A percentile compares a stretch with the other conserved stretches of the same genome.
Evolutionary conservation across 2,797 vertebrate species (phyloP).

Genomic region (Oreonectes daqikongensis): DNA sequence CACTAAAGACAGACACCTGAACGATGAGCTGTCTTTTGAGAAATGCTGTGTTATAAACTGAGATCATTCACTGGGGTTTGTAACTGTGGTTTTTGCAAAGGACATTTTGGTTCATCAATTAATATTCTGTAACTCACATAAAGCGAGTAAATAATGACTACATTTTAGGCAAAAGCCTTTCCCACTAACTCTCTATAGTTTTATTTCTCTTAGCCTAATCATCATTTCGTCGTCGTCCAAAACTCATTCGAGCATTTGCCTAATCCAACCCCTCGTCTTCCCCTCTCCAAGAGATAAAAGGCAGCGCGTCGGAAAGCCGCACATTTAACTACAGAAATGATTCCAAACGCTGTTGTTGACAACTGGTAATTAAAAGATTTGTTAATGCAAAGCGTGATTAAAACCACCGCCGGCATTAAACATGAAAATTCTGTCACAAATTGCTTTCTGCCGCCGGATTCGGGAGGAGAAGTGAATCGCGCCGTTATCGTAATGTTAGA

Average conservation of each 20-base stretch:
- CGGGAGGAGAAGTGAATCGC: slow-evolving; percentile 61
- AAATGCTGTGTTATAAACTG: neutral
- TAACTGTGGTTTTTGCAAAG: too few relatives aligned
- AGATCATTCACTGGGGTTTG: neutral
- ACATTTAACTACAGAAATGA: neutral
- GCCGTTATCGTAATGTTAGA: slow-evolving; percentile 75
- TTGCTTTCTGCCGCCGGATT: slow-evolving; percentile 69
- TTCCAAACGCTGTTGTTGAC: slow-evolving; percentile 27
- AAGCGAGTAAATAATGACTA: too few relatives aligned
- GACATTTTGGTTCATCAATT: too few relatives aligned
- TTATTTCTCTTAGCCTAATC: neutral
- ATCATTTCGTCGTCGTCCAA: neutral
- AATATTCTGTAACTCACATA: too few relatives aligned
- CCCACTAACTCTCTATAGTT: neutral
- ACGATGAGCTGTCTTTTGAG: neutral
- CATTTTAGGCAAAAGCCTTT: too few relatives aligned
- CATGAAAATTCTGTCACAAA: slow-evolving; percentile 76
- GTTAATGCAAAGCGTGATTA: slow-evolving; percentile 77
- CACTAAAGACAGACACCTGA: neutral
- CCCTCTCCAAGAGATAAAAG: neutral
- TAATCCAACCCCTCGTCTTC: neutral
- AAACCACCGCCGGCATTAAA: slow-evolving; percentile 75
- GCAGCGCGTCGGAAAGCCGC: neutral
- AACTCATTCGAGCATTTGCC: neutral
- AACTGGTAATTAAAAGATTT: slow-evolving; percentile 81